phyloP scores from a whole-genome alignment of 2,797 vertebrate genomes.

The Rhincodon typus region DNA sequence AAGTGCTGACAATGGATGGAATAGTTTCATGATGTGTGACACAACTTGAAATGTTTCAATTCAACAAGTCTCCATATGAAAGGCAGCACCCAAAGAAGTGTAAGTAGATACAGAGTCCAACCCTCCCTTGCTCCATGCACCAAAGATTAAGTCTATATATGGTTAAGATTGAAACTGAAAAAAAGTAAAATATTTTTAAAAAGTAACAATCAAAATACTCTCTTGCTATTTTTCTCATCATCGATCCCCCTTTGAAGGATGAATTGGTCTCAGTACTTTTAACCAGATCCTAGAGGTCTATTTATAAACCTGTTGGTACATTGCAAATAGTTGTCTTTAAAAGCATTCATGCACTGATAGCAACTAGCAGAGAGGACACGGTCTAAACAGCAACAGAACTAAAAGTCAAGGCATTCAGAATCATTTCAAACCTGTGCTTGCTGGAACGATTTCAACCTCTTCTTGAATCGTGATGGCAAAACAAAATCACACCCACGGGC shows the following conservation, averaged over 20 bases:
- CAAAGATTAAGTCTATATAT: slow-evolving; percentile 22
- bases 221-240: background rate
- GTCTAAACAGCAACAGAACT: slow-evolving; percentile 44
- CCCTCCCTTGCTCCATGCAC: background rate
- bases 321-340: slow-evolving; percentile 79
- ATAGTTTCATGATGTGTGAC: background rate
- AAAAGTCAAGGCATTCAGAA: slow-evolving; percentile 44
- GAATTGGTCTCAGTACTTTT: slow-evolving; percentile 43
- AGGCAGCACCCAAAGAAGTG: background rate
- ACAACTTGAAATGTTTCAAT: background rate
- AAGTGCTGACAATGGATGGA: background rate
- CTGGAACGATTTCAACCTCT: slow-evolving; percentile 93
- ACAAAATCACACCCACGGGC: slow-evolving; percentile 97
- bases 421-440: slow-evolving; percentile 87
- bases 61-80: background rate
- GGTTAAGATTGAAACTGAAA: slow-evolving; percentile 39
- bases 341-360: slow-evolving; percentile 50
- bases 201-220: slow-evolving; percentile 41
- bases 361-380: slow-evolving; percentile 45
- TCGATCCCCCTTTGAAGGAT: background rate
- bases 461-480: slow-evolving; percentile 95
- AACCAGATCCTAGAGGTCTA: slow-evolving; percentile 60
- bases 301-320: slow-evolving; percentile 86
- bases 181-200: slow-evolving; percentile 43
- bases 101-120: background rate